phyloP scores from a whole-genome alignment of 64 coral and sea anemone genomes.

The Acropora tenuis region DNA sequence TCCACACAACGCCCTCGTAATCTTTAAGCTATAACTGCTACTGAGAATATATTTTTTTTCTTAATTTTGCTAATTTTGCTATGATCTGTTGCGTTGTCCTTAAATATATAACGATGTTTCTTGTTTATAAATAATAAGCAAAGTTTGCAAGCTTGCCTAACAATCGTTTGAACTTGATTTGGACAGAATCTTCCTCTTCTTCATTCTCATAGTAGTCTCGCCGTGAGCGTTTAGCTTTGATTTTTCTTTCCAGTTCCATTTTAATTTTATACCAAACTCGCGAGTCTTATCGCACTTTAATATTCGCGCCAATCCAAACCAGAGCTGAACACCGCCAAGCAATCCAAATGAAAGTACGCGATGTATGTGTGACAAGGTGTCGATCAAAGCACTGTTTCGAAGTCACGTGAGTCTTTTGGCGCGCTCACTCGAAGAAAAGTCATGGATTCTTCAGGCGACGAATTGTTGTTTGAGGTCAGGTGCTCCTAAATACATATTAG shows the following conservation, averaged over 20 bases:
- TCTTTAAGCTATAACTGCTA: too few species aligned
- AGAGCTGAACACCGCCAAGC: not conserved
- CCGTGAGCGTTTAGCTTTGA: not conserved
- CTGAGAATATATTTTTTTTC: too few species aligned
- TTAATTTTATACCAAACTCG: not conserved
- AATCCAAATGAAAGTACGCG: not conserved
- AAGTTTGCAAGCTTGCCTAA: not conserved
- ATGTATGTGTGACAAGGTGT: not conserved
- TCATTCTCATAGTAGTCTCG: not conserved
- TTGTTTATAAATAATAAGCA: too few species aligned
- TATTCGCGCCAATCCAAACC: too few species aligned
- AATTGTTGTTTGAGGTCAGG: constrained; percentile 27
- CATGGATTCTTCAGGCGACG: constrained; percentile 28
- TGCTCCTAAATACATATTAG: too few species aligned
- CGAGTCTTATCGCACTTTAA: not conserved
- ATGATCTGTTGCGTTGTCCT: too few species aligned
- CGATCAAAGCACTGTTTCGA: not conserved
- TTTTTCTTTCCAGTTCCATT: constrained; percentile 7
- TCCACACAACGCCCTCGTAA: too few species aligned
- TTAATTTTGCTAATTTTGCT: too few species aligned
- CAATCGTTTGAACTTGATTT: constrained; percentile 38
- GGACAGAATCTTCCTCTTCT: not conserved
- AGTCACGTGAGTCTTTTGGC: constrained; percentile 6
- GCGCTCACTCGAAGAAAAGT: constrained; percentile 6
- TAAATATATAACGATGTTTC: too few species aligned